These are phyloP conservation scores for Drosophila paracracens DNA, from an alignment of 2,888 invertebrate species.

Conservation along the genomic window DNA sequence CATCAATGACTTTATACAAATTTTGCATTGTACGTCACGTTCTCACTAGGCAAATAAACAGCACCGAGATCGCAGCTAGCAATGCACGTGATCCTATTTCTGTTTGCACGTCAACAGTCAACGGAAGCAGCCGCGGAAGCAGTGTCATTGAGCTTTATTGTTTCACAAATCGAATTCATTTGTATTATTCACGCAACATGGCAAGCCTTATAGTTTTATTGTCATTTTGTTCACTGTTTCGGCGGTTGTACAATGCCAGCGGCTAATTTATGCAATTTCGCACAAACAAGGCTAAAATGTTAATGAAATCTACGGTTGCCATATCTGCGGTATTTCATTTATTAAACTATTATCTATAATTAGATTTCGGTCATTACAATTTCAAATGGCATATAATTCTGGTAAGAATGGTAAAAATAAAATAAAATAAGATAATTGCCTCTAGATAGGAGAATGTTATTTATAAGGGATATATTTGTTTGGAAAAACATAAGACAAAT, in stretches of 20 bases:
- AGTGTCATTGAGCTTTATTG: conserved; percentile 72
- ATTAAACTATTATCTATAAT: conserved; percentile 24
- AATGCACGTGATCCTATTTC: conserved; percentile 71
- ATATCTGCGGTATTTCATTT: conserved; percentile 4
- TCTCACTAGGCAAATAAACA: conserved; percentile 56
- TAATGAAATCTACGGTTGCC: conserved; percentile 36
- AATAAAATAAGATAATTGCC: background rate
- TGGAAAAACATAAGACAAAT: background rate
- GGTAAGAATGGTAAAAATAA: background rate
- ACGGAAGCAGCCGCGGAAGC: conserved; percentile 42
- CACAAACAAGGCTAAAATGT: conserved; percentile 40
- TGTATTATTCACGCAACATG: conserved; percentile 59
- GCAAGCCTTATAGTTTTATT: conserved; percentile 11
- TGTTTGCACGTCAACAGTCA: conserved; percentile 55
- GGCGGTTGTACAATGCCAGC: conserved; percentile 1
- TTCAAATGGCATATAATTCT: conserved; percentile 7
- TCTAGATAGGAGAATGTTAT: background rate
- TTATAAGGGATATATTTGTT: background rate
- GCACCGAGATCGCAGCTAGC: conserved; percentile 18
- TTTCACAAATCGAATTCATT: conserved; percentile 79
- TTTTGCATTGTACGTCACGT: conserved; percentile 75
- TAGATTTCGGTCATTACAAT: conserved; percentile 7
- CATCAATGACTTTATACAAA: conserved; percentile 43
- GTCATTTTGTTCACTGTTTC: conserved; percentile 10
- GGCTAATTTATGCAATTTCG: conserved; percentile 60